Base-by-base conservation (phyloP, 2,888 invertebrate genomes). In the Drosophila pseudotakahashii region DNA sequence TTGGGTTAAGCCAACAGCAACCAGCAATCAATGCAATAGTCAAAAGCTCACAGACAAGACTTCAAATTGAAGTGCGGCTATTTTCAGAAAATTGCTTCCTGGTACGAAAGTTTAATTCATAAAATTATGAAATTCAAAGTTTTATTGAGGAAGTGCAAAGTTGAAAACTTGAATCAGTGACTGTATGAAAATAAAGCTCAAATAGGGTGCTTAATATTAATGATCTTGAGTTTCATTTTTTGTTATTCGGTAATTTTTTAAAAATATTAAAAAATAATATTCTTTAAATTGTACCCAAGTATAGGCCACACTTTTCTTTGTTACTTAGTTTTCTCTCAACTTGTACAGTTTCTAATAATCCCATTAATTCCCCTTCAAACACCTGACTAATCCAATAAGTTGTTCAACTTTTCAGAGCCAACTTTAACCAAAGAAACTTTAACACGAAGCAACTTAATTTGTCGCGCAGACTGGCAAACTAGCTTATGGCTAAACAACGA, bases 1-100 rank as follows among this genome's bases (percentile, higher is more conserved):
- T 88, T 88, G 78, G 88, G 89, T 89, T 86, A 89, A 89, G 57
- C 78, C 78, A 79, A 84, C 81, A 84, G 51, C 63, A 81, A 55
- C 52, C 32, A 52, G 68, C 78, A 88, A 88, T 88, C 83, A 86
- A 74, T 82, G 78, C 52, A 70, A 77, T 76, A 78, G 79, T 70
- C 62, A 59, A 30, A 30, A 47, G 53, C 53, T 34, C 60, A 32
- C 37, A 55, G 53, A 70, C 44, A 44, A 42, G 69, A 39, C 47
- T 14, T 14, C 30, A 59, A 53, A 52, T 41, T 47, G 36, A 59
- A 47, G 51, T 45, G 34, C 36, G 36, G 44, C n/a, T 30, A 61
- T 60, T 54, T 54, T 32, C 58, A 19, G 55, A 54, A 54, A 39
- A 41, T 59, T 59, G 14, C 58, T 59, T 59, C 58, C 58, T 59